These are phyloP conservation scores for Cryptotis parvus DNA, from an alignment of 2,113 vertebrate genomes.

Conservation along the genomic window DNA sequence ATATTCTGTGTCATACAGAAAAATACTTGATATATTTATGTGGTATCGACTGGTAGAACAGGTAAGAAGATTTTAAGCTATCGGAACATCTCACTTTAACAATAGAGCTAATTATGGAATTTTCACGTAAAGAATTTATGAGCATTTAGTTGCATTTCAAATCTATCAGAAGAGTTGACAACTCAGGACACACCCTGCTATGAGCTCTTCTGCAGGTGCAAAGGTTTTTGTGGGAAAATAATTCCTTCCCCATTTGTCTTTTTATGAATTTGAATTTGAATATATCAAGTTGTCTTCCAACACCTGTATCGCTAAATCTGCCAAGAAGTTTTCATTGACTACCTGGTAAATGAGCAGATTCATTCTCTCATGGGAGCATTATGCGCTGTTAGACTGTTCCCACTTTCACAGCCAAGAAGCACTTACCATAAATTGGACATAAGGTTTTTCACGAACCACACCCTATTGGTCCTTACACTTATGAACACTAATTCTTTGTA, in stretches of 20 bases:
- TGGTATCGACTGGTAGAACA: not conserved
- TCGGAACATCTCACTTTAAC: slow-evolving; percentile 22
- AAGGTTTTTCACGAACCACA: slow-evolving; percentile 37
- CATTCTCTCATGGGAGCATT: not conserved
- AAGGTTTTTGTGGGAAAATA: slow-evolving; percentile 54
- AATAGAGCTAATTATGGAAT: slow-evolving; percentile 25
- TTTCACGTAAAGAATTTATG: not conserved
- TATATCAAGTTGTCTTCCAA: slow-evolving; percentile 51
- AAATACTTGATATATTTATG: not conserved
- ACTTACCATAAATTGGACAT: not conserved
- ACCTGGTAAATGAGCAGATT: not conserved
- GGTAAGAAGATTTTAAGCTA: not conserved
- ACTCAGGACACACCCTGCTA: not conserved
- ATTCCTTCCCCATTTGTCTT: slow-evolving; percentile 28
- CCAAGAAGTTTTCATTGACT: slow-evolving; percentile 60
- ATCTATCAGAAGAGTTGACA: not conserved
- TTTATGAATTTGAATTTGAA: slow-evolving; percentile 67
- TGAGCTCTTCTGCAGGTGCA: slow-evolving; percentile 25
- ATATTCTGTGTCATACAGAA: not conserved
- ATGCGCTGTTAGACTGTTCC: slow-evolving; percentile 29
- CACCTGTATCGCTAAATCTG: slow-evolving; percentile 52
- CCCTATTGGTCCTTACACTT: not conserved
- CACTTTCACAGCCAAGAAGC: slow-evolving; percentile 32
- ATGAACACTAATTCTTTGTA: not conserved
- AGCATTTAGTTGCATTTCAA: slow-evolving; percentile 29